Percentiles rank a stretch among this genome's conserved stretches.
These are phyloP conservation scores for Lindbergichthys nudifrons DNA, from an alignment of 2,797 vertebrate species.

Conservation along the genomic window DNA sequence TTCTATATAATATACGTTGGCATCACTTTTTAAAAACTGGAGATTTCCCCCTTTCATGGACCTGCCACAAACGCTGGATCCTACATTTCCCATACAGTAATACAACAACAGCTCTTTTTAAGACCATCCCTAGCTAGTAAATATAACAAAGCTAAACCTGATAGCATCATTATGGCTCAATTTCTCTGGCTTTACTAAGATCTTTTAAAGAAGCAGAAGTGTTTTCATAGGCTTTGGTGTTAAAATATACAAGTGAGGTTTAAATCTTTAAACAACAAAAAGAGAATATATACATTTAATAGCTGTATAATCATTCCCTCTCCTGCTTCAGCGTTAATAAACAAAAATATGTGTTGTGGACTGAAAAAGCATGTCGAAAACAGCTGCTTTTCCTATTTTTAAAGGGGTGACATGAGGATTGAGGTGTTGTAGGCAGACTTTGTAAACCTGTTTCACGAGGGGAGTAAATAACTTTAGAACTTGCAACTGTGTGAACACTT, in stretches of 20 bases:
- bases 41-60: no score
- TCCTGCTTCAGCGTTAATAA: neutral
- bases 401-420: constrained; percentile 11
- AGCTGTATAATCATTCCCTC: neutral
- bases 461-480: constrained; percentile 60
- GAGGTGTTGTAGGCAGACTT: constrained; percentile 24
- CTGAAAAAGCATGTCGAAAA: neutral
- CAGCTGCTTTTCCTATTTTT: no score
- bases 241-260: neutral
- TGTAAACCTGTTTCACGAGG: constrained; percentile 36
- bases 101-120: neutral
- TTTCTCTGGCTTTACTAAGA: neutral
- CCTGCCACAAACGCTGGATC: no score
- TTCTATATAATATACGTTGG: no score
- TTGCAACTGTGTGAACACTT: constrained; percentile 55
- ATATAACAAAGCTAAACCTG: neutral
- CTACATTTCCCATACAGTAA: constrained; percentile 8
- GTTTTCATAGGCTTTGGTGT: neutral
- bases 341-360: neutral
- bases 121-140: neutral
- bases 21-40: no score
- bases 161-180: neutral
- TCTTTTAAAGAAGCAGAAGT: neutral
- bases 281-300: neutral
- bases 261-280: neutral